Base-by-base conservation (phyloP, 1,140 invertebrate genomes). In the Drosophila subobscura region DNA sequence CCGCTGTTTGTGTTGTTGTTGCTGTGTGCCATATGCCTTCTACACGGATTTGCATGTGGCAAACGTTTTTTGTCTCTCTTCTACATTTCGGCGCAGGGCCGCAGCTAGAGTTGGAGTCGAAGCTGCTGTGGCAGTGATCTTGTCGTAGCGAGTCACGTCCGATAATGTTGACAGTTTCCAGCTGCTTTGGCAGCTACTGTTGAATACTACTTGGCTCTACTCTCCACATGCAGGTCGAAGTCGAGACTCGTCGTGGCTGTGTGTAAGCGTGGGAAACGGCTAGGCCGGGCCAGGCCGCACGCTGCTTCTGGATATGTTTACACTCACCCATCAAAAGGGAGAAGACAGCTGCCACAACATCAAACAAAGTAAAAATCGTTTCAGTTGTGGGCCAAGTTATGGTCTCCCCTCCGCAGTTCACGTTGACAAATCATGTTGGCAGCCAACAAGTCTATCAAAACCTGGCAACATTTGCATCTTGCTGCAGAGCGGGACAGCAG, bases 391-490 rank as follows among this genome's bases (percentile, higher is more conserved):
- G 1, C 23, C 64, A 53, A 8, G 23, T 61, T 33, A 8, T 22
- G 3, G 12, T 8, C 44, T 49, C 27, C 14, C 4, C 58, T 41
- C 60, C 41, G 6, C 50, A 22, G 2, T n/a, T 40, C 54, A 51
- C 54, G 77, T 76, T 79, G 77, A 80, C 77, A 79, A 79, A 83
- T 78, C 73, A 59, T 72, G 74, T 75, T 74, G 71, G 70, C 75
- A 79, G 80, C 81, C 80, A 85, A 85, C 80, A 86, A 85, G 80
- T 85, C 81, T 85, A 85, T 85, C 80, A 85, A 81, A 71, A 46
- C 53, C 50, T 74, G 80, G 74, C 81, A 66, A 85, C 77, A 85
- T 85, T 85, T 86, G 64, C 77, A 86, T 77, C 58, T 72, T 14
- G 33, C 29, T 33, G 49, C 33, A 40, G 25, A 45, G 66, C 29